Evolutionary conservation across 2,113 vertebrate species (phyloP), one percentile per base, ranked within the genome.

Genomic region (Misgurnus anguillicaudatus): DNA sequence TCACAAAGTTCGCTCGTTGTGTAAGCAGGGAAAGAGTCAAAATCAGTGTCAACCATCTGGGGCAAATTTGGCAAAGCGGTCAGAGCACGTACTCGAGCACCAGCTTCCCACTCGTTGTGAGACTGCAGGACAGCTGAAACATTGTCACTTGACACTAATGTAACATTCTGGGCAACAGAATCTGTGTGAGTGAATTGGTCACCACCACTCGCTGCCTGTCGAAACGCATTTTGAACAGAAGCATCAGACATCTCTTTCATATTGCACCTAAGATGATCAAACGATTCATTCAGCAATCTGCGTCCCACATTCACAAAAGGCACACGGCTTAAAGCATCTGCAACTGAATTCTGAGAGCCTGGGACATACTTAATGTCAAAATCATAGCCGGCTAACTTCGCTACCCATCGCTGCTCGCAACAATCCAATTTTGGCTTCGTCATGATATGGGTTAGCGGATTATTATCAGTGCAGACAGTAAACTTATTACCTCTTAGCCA

Each of bases 1-100:
- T 83, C 77, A 63, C 42, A n/a, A 8, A 83, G 71, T 9, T 83
- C 78, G 5, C 47, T 45, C 17, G 8, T 60, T 1, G 73, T 36
- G n/a, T 48, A 74, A 3, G n/a, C 69, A 69, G 77, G 63, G 0
- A 75, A 21, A 5, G 19, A 9, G 14, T 70, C 65, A 13, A 55
- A 55, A 17, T 55, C 66, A 31, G 31, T 14, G 21, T 74, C 55
- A 4, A 70, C 38, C n/a, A 81, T n/a, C 57, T 76, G 64, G 21
- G 78, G 78, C 7, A 73, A 10, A 9, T 74, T 36, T 4, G 55
- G 45, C 38, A 75, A 39, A 75, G 11, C 7, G 5, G 9, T 10
- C 9, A 75, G 36, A 45, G 55, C 72, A 8, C 72, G 31, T 4
- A 41, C 16, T 61, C 72, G 60, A n/a, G 36, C 72, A 41, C 72